Evolutionary conservation across 2,113 vertebrate genomes (phyloP).

Genomic region (Cryptotis parvus): DNA sequence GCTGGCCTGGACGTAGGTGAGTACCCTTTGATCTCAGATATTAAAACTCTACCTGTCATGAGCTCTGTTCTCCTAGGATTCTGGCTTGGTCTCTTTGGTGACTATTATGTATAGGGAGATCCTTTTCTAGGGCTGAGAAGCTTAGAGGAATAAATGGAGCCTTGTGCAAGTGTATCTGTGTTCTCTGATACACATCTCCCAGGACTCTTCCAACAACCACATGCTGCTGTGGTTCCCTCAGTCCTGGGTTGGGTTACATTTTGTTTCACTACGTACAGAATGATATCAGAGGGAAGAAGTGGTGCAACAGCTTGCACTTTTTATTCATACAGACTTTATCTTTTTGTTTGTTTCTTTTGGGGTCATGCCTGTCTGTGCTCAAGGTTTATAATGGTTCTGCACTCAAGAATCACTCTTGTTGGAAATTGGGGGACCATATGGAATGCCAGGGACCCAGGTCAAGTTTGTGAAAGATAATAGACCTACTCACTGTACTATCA

Average conservation of each 20-base stretch:
- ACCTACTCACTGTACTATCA: too few species aligned
- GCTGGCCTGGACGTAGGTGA: neutral
- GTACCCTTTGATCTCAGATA: neutral
- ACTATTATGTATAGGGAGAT: too few species aligned
- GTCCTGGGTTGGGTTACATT: neutral
- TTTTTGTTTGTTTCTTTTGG: too few species aligned
- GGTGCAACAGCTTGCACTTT: neutral
- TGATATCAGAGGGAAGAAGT: neutral
- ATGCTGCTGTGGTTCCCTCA: neutral
- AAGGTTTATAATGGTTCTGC: too few species aligned
- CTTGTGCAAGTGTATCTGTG: neutral
- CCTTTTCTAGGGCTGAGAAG: neutral
- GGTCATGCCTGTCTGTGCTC: too few species aligned
- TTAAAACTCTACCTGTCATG: neutral
- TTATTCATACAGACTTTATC: neutral
- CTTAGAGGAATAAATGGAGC: neutral
- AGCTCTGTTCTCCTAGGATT: neutral
- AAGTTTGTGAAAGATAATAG: too few species aligned
- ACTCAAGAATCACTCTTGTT: too few species aligned
- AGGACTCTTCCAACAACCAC: neutral
- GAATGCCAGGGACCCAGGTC: too few species aligned
- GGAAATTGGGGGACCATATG: too few species aligned
- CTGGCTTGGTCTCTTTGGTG: too few species aligned
- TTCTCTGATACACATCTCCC: neutral
- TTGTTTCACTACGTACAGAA: neutral